phyloP scores from a whole-genome alignment of 2,797 vertebrate species.

The Selene dorsalis region DNA sequence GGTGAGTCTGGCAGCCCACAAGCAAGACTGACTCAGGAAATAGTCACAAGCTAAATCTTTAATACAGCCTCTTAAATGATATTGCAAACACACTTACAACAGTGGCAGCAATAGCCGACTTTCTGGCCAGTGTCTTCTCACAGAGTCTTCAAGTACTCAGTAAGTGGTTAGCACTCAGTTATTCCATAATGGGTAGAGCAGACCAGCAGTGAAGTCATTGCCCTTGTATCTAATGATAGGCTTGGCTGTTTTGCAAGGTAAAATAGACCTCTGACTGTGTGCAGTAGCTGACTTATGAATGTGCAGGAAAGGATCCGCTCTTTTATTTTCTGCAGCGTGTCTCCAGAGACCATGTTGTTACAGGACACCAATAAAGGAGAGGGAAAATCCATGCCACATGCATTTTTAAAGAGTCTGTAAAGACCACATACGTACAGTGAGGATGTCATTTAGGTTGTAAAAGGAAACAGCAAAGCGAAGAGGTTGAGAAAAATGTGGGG shows the following conservation, averaged over 20 bases:
- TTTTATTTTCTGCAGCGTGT: constrained; percentile 35
- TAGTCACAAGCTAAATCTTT: constrained; percentile 2
- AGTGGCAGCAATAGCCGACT: constrained; percentile 23
- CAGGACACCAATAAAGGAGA: constrained; percentile 36
- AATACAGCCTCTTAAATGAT: constrained; percentile 22
- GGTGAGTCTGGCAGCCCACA: background rate
- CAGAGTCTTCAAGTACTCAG: constrained; percentile 39
- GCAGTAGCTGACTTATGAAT: constrained; percentile 48
- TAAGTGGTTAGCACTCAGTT: constrained; percentile 62
- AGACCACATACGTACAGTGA: constrained; percentile 17
- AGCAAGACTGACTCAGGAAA: constrained; percentile 1
- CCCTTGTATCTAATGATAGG: constrained; percentile 69
- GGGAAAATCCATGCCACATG: constrained; percentile 52
- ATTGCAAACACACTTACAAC: constrained; percentile 12
- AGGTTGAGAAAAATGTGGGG: constrained; percentile 6
- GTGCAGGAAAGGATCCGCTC: constrained; percentile 40
- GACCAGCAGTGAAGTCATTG: constrained; percentile 65
- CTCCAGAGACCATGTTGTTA: constrained; percentile 38
- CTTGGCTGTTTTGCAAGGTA: constrained; percentile 60
- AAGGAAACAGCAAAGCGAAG: constrained; percentile 35
- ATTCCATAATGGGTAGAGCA: constrained; percentile 70
- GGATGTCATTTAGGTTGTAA: constrained; percentile 35
- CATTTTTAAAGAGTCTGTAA: constrained; percentile 57
- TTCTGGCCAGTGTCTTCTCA: constrained; percentile 50
- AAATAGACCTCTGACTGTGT: constrained; percentile 63